Conservation (phyloP, 2,888 invertebrate species). For the Zonitis immaculata region DNA sequence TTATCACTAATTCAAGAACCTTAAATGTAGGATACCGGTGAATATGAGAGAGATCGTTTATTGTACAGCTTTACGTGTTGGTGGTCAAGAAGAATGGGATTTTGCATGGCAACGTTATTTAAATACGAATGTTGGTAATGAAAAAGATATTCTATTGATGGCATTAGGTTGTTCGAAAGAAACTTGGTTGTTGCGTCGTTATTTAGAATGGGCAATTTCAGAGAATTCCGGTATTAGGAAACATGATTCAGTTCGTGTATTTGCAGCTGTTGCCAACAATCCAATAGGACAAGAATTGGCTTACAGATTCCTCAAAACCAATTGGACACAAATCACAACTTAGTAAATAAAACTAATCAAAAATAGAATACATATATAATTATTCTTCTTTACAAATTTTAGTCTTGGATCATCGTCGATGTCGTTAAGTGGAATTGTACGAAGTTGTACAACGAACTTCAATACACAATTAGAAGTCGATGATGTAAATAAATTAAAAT, state of each 20-base stretch:
- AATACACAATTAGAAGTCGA: conserved; percentile 71
- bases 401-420: conserved; percentile 72
- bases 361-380: not conserved
- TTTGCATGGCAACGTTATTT: conserved; percentile 79
- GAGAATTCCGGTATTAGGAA: conserved; percentile 74
- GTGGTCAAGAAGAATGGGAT: conserved; percentile 82
- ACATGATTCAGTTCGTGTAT: conserved; percentile 75
- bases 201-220: conserved; percentile 67
- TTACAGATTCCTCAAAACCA: conserved; percentile 71
- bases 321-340: conserved; percentile 66
- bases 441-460: conserved; percentile 66
- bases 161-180: conserved; percentile 80
- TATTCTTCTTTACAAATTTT: conserved; percentile 32
- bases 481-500: conserved; percentile 56
- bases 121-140: conserved; percentile 72
- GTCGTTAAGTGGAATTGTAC: conserved; percentile 65
- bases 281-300: conserved; percentile 77
- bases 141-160: conserved; percentile 70
- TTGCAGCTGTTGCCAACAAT: conserved; percentile 70
- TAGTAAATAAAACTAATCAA: conserved; percentile 66
- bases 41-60: conserved; percentile 80
- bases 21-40: conserved; percentile 65
- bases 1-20: not conserved
- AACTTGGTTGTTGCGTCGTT: conserved; percentile 76
- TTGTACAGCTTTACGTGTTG: conserved; percentile 79